Evolutionary conservation across 2,797 vertebrate genomes (phyloP).

Genomic region (Mus minutoides): DNA sequence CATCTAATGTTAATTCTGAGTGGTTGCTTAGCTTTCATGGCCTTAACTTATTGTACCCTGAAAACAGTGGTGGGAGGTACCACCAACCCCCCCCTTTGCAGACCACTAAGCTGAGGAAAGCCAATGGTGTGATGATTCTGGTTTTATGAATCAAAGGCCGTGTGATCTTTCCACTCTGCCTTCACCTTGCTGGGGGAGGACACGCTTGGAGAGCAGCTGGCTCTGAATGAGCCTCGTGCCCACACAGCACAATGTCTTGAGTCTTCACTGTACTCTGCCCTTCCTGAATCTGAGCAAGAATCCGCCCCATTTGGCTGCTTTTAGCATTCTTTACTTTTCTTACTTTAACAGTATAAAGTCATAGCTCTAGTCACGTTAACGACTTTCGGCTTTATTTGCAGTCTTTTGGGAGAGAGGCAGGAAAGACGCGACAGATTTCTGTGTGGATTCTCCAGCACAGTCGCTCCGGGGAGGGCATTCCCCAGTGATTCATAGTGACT

Average conservation of each 20-base stretch:
- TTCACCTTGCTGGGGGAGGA: neutral
- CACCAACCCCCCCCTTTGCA: neutral
- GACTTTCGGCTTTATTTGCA: conserved; percentile 28
- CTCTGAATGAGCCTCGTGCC: neutral
- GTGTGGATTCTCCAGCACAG: conserved; percentile 29
- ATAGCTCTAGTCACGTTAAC: neutral
- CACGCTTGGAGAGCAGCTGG: neutral
- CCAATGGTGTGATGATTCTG: rapidly evolving
- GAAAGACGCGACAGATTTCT: neutral
- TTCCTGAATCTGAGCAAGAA: neutral
- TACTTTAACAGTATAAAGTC: neutral
- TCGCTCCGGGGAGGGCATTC: conserved; percentile 4
- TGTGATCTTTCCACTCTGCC: neutral
- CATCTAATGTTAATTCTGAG: rapidly evolving
- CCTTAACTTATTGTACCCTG: too few relatives aligned
- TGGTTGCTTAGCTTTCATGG: neutral
- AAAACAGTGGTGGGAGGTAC: rapidly evolving
- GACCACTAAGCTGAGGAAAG: too few relatives aligned
- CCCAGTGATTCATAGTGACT: conserved; percentile 48
- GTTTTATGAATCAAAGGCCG: neutral
- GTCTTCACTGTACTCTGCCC: neutral
- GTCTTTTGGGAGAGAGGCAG: neutral
- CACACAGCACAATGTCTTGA: neutral
- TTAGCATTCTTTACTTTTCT: neutral
- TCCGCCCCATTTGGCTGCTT: neutral